A percentile compares a stretch with the other conserved stretches of the same genome.
Evolutionary conservation across 2,113 vertebrate genomes (phyloP).

Genomic region (Chloebia gouldiae): DNA sequence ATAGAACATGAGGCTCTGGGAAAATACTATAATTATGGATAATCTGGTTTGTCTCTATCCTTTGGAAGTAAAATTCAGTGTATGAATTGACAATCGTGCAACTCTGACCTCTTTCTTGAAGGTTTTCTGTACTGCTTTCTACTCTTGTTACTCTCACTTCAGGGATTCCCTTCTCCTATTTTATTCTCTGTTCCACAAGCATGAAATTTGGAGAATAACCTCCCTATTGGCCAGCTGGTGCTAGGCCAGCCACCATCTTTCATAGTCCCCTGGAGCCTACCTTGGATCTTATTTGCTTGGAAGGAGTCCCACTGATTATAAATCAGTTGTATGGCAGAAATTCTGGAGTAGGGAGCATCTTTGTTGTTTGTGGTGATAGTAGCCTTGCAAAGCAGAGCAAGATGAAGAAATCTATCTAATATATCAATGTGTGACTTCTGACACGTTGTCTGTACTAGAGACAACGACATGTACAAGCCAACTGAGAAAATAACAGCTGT

Average conservation of each 20-base stretch:
- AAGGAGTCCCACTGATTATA: not conserved
- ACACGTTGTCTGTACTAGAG: not conserved
- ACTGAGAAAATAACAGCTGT: not conserved
- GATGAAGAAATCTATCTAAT: not conserved
- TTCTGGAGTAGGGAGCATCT: not conserved
- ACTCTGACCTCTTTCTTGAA: not conserved
- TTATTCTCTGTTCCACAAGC: not conserved
- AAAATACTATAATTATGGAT: not conserved
- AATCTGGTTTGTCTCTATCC: not conserved
- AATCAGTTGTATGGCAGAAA: not conserved
- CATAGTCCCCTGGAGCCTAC: not conserved
- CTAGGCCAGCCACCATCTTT: not conserved
- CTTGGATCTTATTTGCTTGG: constrained; percentile 10
- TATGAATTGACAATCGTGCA: not conserved
- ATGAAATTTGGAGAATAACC: not conserved
- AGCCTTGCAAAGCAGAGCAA: not conserved
- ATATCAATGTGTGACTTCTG: not conserved
- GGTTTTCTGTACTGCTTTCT: not conserved
- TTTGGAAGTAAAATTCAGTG: not conserved
- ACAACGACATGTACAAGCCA: not conserved
- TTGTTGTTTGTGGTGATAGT: not conserved
- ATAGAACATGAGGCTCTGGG: not conserved
- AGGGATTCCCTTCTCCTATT: not conserved
- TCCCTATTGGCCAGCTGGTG: not conserved
- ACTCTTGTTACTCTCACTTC: not conserved